Conservation (phyloP, 92 coral and sea anemone species). For the Zoanthus gigantus region DNA sequence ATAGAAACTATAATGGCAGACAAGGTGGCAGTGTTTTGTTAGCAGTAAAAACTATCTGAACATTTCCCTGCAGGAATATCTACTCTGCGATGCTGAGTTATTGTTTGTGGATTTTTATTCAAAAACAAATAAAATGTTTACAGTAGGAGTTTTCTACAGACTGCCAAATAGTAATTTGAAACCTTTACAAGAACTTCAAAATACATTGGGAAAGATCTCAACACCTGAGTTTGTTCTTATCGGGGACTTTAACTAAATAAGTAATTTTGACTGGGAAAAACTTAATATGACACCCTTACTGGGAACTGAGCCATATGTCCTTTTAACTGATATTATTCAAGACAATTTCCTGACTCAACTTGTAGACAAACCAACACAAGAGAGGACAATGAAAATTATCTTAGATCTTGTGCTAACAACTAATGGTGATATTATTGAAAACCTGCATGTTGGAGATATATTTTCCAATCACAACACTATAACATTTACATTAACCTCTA, state of each 20-base stretch:
- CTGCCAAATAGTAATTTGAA: not conserved
- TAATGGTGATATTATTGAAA: not conserved
- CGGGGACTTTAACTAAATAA: slow-evolving; percentile 24
- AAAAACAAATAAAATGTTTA: not conserved
- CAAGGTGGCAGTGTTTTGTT: slow-evolving; percentile 18
- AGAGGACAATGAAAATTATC: no score
- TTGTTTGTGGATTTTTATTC: not conserved
- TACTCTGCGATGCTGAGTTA: not conserved
- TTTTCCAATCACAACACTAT: slow-evolving; percentile 29
- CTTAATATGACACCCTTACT: no score
- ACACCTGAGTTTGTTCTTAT: slow-evolving; percentile 27
- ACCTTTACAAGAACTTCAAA: slow-evolving; percentile 25
- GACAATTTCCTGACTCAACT: no score
- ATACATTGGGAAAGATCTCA: slow-evolving; percentile 12
- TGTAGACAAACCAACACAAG: no score
- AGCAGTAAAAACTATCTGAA: slow-evolving; percentile 12
- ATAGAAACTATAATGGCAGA: not conserved
- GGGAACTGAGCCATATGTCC: no score
- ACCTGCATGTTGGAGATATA: slow-evolving; percentile 24
- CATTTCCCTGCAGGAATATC: not conserved
- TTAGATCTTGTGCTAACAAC: no score
- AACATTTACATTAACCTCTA: not conserved
- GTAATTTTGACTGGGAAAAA: no score
- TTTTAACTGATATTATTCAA: no score
- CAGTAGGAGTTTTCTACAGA: slow-evolving; percentile 20